phyloP scores from a whole-genome alignment of 2,797 vertebrate genomes.

The Lophius americanus region DNA sequence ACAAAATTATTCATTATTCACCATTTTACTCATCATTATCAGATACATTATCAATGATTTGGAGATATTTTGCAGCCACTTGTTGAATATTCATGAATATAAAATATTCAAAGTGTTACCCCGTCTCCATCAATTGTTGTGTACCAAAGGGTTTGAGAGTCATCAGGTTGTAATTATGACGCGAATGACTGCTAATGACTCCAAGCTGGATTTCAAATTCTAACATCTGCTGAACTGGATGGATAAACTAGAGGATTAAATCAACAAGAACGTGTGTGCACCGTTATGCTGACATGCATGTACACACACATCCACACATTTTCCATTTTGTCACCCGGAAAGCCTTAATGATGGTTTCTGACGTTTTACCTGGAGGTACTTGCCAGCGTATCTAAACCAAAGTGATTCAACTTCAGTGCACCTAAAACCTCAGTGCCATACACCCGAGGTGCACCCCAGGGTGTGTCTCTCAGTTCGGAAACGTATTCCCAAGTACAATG shows the following conservation, averaged over 20 bases:
- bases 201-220: constrained; percentile 46
- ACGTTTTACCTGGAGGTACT: constrained; percentile 19
- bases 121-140: constrained; percentile 3
- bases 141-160: constrained; percentile 26
- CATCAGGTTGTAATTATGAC: constrained; percentile 38
- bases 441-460: constrained; percentile 46
- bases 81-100: neutral
- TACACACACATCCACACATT: neutral
- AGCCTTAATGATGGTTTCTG: neutral
- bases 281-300: neutral
- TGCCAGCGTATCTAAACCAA: constrained; percentile 25
- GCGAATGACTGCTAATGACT: constrained; percentile 50
- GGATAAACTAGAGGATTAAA: constrained; percentile 42
- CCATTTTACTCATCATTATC: neutral
- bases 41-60: neutral
- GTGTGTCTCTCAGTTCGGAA: constrained; percentile 37
- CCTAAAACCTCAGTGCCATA: constrained; percentile 40
- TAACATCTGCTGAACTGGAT: constrained; percentile 56
- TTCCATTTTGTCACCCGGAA: constrained; percentile 20
- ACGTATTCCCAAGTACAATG: constrained; percentile 13
- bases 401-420: constrained; percentile 35
- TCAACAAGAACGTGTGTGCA: constrained; percentile 8
- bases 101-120: neutral
- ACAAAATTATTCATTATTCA: no score
- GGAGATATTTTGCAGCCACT: neutral